Base-by-base conservation (phyloP, 2,888 invertebrate genomes). In the Caenorhabditis doughertyi region DNA sequence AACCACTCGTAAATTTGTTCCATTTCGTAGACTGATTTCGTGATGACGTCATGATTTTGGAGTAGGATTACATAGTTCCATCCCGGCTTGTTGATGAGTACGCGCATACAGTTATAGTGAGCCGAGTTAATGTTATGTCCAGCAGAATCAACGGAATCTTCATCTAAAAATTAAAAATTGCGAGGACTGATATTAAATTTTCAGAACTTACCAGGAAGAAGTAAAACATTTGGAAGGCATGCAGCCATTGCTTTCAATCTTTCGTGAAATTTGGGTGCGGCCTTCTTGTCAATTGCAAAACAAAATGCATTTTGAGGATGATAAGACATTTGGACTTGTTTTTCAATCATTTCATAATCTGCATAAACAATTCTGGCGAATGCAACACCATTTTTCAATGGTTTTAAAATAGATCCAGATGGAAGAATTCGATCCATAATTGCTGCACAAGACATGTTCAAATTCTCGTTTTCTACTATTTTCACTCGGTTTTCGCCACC, bases 291-390 rank as follows among this genome's bases (percentile, higher is more conserved):
- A 21, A 85, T 74, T 18, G 82, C 67, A 49, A 82, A 86, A 27
- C 86, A 86, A 32, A 86, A 86, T 16, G 65, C 13, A 47, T 86
- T 86, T 27, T 86, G 82, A 18, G 85, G 83, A 62, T 86, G 85
- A 32, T 79, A 86, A 0, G 73, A 74, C 58, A 79, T 64, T 55
- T 79, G 62, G n/a, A 86, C 56, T 68, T 86, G 83, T 55, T 81
- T 82, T 53, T 86, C 85, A 53, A 86, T 64, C 60, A 86, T 73
- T 44, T 84, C 79, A 55, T 86, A 86, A 71, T 84, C 83, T 29
- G 53, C 73, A 55, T 81, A 86, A 21, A 86, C 85, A 2, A 83
- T 81, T 62, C 85, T 42, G 1, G 85, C 85, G 27, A 86, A 86
- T 8, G 85, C 84, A 1, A 84, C 70, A 16, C 84, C 84, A n/a